A percentile compares a stretch with the other conserved stretches of the same genome.
phyloP scores from a whole-genome alignment of 2,113 vertebrate species.

The Actinemys pallida region DNA sequence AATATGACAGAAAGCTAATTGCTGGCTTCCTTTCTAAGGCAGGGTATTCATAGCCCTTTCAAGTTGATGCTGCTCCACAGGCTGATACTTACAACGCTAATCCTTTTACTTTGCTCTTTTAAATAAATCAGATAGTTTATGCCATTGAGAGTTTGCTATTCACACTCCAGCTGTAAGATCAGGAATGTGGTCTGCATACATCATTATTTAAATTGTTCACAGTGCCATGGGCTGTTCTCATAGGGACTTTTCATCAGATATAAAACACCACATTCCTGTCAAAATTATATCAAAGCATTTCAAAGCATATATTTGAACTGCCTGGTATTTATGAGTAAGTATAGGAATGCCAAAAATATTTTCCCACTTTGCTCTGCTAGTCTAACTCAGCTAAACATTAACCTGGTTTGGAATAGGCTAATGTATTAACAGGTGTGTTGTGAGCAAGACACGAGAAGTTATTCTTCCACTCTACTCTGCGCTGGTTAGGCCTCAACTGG shows the following conservation, averaged over 20 bases:
- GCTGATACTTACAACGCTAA: neutral
- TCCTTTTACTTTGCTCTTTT: neutral
- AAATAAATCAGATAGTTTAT: neutral
- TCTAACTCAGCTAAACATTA: constrained; percentile 22
- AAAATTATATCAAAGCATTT: constrained; percentile 13
- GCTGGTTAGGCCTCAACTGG: too few species aligned
- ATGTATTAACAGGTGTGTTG: too few species aligned
- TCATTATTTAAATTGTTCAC: rapidly evolving
- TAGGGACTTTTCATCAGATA: neutral
- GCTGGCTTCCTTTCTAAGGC: neutral
- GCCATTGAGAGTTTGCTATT: neutral
- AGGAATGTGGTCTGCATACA: neutral
- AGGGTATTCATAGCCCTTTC: neutral
- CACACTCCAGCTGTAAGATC: neutral
- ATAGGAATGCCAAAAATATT: constrained; percentile 15
- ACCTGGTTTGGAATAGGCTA: neutral
- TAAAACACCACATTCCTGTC: neutral
- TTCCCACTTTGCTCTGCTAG: neutral
- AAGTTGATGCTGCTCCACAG: neutral
- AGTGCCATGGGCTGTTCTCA: rapidly evolving
- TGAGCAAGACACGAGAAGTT: too few species aligned
- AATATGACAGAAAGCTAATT: neutral
- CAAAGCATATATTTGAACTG: constrained; percentile 14
- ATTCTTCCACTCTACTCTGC: too few species aligned
- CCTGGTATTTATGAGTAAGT: constrained; percentile 4